phyloP scores from a whole-genome alignment of 2,113 vertebrate genomes.

The Corythornis vintsioides region DNA sequence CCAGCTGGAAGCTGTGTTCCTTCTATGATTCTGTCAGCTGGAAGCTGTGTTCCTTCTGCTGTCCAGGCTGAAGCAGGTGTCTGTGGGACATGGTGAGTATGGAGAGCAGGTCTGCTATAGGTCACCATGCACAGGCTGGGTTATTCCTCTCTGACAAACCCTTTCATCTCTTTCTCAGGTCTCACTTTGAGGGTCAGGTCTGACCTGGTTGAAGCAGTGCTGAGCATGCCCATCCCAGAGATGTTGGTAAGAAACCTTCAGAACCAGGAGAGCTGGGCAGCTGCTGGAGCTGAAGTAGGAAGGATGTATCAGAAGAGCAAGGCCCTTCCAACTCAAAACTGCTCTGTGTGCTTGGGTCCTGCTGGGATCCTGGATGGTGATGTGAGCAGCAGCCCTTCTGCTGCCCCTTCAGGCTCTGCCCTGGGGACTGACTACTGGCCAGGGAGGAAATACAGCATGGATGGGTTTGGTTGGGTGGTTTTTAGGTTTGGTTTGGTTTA shows the following conservation, averaged over 20 bases:
- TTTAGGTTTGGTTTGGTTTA: too few relatives aligned
- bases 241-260: neutral
- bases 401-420: too few relatives aligned
- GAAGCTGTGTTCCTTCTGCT: neutral
- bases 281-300: neutral
- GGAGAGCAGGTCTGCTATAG: accelerated
- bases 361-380: too few relatives aligned
- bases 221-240: accelerated
- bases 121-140: neutral
- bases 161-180: neutral
- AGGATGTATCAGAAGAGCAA: neutral
- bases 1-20: neutral
- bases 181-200: accelerated
- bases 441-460: neutral
- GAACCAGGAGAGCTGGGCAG: neutral
- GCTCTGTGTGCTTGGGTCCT: neutral
- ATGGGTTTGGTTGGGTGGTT: too few relatives aligned
- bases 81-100: accelerated
- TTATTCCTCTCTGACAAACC: neutral
- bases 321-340: too few relatives aligned
- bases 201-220: neutral
- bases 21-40: neutral
- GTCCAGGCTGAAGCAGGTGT: neutral
- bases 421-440: too few relatives aligned
- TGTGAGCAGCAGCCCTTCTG: too few relatives aligned